Conservation (phyloP, 2,113 vertebrate species). For the Vulpes lagopus region DNA sequence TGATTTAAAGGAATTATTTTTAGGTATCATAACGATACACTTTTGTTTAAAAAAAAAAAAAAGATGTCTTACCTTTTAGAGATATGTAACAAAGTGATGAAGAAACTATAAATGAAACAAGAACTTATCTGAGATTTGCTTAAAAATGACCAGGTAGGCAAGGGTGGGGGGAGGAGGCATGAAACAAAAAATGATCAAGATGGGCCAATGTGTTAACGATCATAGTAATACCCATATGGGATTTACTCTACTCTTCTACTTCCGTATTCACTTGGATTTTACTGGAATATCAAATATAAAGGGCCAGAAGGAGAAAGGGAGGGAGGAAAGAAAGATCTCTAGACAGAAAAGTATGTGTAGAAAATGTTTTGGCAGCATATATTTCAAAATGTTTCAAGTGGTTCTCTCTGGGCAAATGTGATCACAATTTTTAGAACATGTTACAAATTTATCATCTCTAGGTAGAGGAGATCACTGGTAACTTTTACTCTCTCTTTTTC, state of each 20-base stretch:
- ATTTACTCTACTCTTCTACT: not conserved
- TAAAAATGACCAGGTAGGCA: not conserved
- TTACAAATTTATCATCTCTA: conserved; percentile 18
- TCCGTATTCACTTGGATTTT: not conserved
- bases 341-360: not conserved
- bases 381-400: conserved; percentile 2
- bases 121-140: not conserved
- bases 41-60: not conserved
- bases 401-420: conserved; percentile 9
- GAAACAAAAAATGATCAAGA: not conserved
- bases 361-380: not conserved
- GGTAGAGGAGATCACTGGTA: not conserved
- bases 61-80: not conserved
- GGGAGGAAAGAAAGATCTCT: not conserved
- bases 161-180: accelerated
- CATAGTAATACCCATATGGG: not conserved
- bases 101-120: conserved; percentile 5
- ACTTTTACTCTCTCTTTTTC: not conserved
- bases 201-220: not conserved
- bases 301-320: not conserved
- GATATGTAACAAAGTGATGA: not conserved
- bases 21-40: not conserved
- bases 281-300: not conserved
- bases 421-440: conserved; percentile 31
- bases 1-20: not conserved